Evolutionary conservation across 1,140 invertebrate genomes (phyloP).

Genomic region (Drosophila seguyi): DNA sequence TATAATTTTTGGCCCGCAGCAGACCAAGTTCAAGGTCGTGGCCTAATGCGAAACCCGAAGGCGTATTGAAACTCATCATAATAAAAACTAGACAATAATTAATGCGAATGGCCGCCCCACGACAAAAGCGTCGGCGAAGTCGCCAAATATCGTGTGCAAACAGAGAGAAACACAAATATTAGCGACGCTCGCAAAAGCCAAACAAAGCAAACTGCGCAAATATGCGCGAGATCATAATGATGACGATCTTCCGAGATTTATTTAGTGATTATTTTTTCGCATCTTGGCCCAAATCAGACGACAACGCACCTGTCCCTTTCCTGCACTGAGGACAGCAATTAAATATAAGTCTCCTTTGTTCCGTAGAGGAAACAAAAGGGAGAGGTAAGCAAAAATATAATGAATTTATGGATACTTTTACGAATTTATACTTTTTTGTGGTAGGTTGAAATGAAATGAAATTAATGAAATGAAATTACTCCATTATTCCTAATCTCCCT

Average conservation of each 20-base stretch:
- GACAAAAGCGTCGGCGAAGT: constrained; percentile 69
- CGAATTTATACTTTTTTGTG: constrained; percentile 2
- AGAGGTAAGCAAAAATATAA: constrained; percentile 7
- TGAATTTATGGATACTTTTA: not conserved
- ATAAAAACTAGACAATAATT: constrained; percentile 65
- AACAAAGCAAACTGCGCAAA: constrained; percentile 74
- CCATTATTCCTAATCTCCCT: fast-evolving
- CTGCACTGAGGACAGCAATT: constrained; percentile 12
- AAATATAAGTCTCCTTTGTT: constrained; percentile 13
- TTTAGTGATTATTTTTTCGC: constrained; percentile 55
- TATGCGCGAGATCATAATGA: constrained; percentile 31
- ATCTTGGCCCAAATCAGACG: constrained; percentile 46
- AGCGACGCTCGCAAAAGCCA: constrained; percentile 47
- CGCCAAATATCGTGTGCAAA: constrained; percentile 60
- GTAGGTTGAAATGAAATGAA: constrained; percentile 12
- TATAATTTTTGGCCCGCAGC: constrained; percentile 15
- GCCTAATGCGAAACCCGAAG: constrained; percentile 35
- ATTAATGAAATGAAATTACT: too few species aligned
- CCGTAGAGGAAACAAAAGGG: not conserved
- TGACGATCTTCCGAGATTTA: constrained; percentile 50
- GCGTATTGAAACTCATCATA: constrained; percentile 44
- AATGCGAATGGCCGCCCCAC: constrained; percentile 77
- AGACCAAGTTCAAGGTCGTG: constrained; percentile 50
- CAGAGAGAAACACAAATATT: constrained; percentile 29
- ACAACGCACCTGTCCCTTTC: constrained; percentile 33